These are phyloP conservation scores for Bolborhynchus lineola DNA, from an alignment of 2,113 vertebrate species.

Conservation along the genomic window DNA sequence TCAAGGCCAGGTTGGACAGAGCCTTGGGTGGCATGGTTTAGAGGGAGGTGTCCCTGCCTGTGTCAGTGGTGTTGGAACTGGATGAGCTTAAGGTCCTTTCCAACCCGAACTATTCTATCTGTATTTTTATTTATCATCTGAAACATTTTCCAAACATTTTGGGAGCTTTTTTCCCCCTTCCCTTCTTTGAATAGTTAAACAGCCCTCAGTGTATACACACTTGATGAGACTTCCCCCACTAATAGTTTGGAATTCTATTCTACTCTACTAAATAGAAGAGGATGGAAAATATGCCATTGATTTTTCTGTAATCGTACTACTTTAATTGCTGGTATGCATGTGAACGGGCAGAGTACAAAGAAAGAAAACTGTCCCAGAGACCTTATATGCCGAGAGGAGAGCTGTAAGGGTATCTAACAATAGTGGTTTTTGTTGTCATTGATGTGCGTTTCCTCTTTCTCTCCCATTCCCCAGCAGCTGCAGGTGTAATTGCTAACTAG, in stretches of 20 bases:
- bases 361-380: background rate
- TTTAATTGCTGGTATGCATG: background rate
- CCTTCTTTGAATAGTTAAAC: background rate
- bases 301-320: background rate
- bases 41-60: too few relatives aligned
- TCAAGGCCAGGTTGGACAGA: too few relatives aligned
- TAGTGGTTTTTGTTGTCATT: background rate
- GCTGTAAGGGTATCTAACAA: background rate
- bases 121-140: background rate
- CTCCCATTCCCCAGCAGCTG: accelerated
- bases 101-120: background rate
- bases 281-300: background rate
- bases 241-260: background rate
- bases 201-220: background rate
- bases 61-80: too few relatives aligned
- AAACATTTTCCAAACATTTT: background rate
- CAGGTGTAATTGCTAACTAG: background rate
- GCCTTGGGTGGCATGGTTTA: too few relatives aligned
- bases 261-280: background rate
- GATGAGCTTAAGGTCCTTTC: too few relatives aligned
- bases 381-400: background rate
- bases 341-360: background rate
- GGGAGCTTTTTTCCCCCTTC: background rate
- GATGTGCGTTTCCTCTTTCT: background rate
- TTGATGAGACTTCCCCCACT: background rate